Base-by-base conservation (phyloP, 1,140 invertebrate genomes). In the Babylonia areolata region DNA sequence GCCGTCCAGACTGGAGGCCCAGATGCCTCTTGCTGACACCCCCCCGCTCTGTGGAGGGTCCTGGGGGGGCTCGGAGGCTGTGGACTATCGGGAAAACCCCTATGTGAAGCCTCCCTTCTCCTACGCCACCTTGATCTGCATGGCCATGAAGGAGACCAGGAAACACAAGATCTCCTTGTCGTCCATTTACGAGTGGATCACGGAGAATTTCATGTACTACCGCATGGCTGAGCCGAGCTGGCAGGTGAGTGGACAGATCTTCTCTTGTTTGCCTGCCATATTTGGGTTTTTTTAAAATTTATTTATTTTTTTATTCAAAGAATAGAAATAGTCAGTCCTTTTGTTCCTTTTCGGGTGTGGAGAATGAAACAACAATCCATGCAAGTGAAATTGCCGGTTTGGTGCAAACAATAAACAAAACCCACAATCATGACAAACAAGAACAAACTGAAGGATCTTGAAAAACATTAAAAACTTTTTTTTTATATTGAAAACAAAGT, bases 181-280 rank as follows among this genome's bases (percentile, higher is more conserved):
- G 0, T 96, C 97, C 81, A 98, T 98, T 86, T 98, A 99, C 91
- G 96, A 96, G 37, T 99, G 98, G 98, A 98, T 99, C 87, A 96
- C 96, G 87, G 97, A 98, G 69, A 98, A 98, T 93, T 99, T 98
- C 94, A 96, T 97, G 91, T 99, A 95, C 89, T 96, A 98, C 94
- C 96, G 96, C 91, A 96, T 96, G 87, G 97, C 97, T 0, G 97
- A 98, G 94, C 97, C 97, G 40, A 97, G 97, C 87, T 98, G 97
- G 97, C 97, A 98, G 97, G 97, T 97, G 94, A 6, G 58, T 95
- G n/a, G n/a, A n/a, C n/a, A n/a, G n/a, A n/a, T n/a, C n/a, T n/a
- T n/a, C n/a, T n/a, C n/a, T n/a, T n/a, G n/a, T n/a, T n/a, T n/a
- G n/a, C n/a, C n/a, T n/a, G n/a, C n/a, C n/a, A n/a, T n/a, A n/a